A percentile compares a stretch with the other conserved stretches of the same genome.
Evolutionary conservation across 2,113 vertebrate genomes (phyloP).

Genomic region (Lamprologus speciosus): DNA sequence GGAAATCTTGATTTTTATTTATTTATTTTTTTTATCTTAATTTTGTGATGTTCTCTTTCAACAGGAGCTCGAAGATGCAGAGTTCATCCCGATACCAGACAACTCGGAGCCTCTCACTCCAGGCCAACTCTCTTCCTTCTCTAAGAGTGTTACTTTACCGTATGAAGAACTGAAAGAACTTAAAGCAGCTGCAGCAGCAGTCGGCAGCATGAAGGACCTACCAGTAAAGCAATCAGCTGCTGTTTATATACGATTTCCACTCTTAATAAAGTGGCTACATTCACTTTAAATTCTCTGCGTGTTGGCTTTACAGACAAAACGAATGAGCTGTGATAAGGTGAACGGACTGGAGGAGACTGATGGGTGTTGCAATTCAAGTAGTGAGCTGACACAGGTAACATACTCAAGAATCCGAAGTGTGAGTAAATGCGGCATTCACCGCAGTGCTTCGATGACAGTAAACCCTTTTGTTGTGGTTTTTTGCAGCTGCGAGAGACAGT

Average conservation of each 20-base stretch:
- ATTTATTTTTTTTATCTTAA: not conserved
- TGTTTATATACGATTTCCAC: not conserved
- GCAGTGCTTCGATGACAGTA: not conserved
- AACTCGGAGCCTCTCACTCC: slow-evolving; percentile 38
- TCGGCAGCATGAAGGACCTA: slow-evolving; percentile 49
- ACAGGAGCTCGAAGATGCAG: slow-evolving; percentile 92
- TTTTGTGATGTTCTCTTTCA: not conserved
- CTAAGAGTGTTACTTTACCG: slow-evolving; percentile 64
- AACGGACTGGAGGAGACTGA: slow-evolving; percentile 51
- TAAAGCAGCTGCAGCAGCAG: slow-evolving; percentile 76
- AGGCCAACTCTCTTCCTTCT: slow-evolving; percentile 25
- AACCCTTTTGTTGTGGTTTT: not conserved
- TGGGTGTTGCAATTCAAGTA: slow-evolving; percentile 63
- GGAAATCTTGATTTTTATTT: not conserved
- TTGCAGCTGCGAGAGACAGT: slow-evolving; percentile 66
- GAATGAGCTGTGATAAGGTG: slow-evolving; percentile 59
- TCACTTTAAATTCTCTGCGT: not conserved
- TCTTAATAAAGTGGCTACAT: not conserved
- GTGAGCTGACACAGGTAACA: slow-evolving; percentile 61
- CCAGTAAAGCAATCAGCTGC: slow-evolving; percentile 42
- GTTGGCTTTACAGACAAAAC: slow-evolving; percentile 59
- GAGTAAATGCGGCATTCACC: not conserved
- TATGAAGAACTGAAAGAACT: slow-evolving; percentile 83
- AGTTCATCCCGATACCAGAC: slow-evolving; percentile 91
- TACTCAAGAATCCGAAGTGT: not conserved